Conservation (phyloP, 2,797 vertebrate genomes). For the Uromys caudimaculatus region DNA sequence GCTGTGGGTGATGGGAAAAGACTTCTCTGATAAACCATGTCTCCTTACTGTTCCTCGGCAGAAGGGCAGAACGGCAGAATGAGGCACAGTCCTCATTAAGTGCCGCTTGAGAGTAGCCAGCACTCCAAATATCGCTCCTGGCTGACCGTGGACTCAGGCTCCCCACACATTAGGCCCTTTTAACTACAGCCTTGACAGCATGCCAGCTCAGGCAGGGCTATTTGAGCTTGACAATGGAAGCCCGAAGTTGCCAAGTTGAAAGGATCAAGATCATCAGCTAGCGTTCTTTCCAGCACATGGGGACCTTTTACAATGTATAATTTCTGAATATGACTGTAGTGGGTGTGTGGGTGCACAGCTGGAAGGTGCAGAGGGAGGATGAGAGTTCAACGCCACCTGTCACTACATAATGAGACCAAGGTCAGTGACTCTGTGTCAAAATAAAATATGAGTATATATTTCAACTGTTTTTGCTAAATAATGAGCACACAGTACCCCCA, state of each 20-base stretch:
- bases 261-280: not conserved
- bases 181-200: not conserved
- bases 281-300: conserved; percentile 41
- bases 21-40: not conserved
- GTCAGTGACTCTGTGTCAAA: not conserved
- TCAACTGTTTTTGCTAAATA: not conserved
- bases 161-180: not conserved
- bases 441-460: not conserved
- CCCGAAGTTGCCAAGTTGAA: conserved; percentile 12
- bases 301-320: conserved; percentile 28
- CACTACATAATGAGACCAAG: not conserved
- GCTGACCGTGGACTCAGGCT: not conserved
- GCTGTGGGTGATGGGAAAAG: not conserved
- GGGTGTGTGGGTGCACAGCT: not conserved
- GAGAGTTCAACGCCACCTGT: not conserved
- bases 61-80: conserved; percentile 1
- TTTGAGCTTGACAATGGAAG: conserved; percentile 5
- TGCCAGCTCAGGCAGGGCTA: conserved; percentile 27
- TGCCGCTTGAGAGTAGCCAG: not conserved
- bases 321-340: not conserved
- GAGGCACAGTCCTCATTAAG: conserved; percentile 1
- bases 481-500: not conserved
- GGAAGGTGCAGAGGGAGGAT: not conserved
- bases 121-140: not conserved
- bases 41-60: not conserved